Base-by-base conservation (phyloP, 1,140 invertebrate species). In the Chelonus insularis region DNA sequence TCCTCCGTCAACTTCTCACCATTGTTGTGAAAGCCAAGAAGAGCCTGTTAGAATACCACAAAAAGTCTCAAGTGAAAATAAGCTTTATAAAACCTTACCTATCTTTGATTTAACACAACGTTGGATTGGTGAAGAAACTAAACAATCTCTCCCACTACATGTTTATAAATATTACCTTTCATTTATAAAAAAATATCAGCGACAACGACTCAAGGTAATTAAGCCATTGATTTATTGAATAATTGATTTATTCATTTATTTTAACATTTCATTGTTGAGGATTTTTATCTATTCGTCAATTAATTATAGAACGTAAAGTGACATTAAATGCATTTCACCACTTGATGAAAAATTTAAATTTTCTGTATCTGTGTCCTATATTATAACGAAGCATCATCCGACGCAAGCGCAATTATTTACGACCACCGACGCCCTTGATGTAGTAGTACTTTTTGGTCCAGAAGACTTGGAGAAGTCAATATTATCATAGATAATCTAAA, bases 101-200 rank as follows among this genome's bases (percentile, higher is more conserved):
- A 68, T 68, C 8, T 65, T 77, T 45, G 72, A 74, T 16, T 61
- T 66, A 0, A 69, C 67, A 1, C 77, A 84, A 50, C 83, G 84
- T 65, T 89, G 87, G 87, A 88, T 89, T 65, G 87, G 87, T 11
- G 85, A 87, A 68, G 87, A 89, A 73, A 88, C 87, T 16, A 85
- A 84, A 62, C 79, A 83, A 20, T 80, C 84, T 0, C 68, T 88
- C 67, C 87, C 87, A 1, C 79, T 81, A n/a, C 86, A 89, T 65
- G 86, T 89, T 65, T 88, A 87, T 73, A 87, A 87, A 71, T 88
- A 89, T 74, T 89, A 89, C 70, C 82, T 87, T 66, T 84, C 84
- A 20, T 76, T 83, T 29, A 85, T 78, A 11, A 79, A 80, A 68
- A 80, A 82, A 51, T 86, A 83, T 60, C 76, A 82, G 2, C 77